Conservation (phyloP, 2,888 invertebrate genomes). For the Chrysolina oricalcia region DNA sequence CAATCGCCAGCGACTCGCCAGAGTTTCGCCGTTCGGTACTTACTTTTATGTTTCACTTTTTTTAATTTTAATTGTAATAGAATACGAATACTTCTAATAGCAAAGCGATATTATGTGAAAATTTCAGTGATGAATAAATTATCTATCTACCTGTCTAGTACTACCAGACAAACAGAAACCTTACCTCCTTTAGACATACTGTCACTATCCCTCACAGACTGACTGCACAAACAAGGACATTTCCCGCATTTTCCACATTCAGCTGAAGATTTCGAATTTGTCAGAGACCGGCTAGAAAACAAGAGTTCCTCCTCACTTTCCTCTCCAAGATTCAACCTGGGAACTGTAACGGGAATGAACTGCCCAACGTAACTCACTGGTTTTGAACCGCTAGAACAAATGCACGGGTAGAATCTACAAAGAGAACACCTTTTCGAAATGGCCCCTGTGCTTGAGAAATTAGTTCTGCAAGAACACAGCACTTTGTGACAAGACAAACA, state of each 20-base stretch:
- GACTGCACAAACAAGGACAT: slow-evolving; percentile 21
- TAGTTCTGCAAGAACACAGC: neutral
- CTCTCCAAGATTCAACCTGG: neutral
- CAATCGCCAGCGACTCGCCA: too few species aligned
- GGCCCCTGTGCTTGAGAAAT: slow-evolving; percentile 3
- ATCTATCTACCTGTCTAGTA: too few species aligned
- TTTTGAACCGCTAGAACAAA: neutral
- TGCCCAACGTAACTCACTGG: neutral
- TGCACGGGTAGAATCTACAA: slow-evolving; percentile 22
- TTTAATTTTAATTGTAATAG: too few species aligned
- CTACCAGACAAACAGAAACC: neutral
- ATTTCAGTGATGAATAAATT: too few species aligned
- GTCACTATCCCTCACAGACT: neutral
- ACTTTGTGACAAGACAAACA: slow-evolving; percentile 10
- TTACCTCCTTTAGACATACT: slow-evolving; percentile 15
- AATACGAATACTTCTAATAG: too few species aligned
- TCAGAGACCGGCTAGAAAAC: neutral
- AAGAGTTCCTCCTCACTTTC: neutral
- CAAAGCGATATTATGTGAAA: too few species aligned
- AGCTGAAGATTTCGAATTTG: neutral
- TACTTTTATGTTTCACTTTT: too few species aligned
- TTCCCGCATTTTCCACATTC: slow-evolving; percentile 18
- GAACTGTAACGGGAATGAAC: neutral
- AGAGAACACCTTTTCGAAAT: slow-evolving; percentile 3
- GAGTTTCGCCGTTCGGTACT: too few species aligned